phyloP scores from a whole-genome alignment of 1,140 invertebrate genomes.

The Pissodes strobi region DNA sequence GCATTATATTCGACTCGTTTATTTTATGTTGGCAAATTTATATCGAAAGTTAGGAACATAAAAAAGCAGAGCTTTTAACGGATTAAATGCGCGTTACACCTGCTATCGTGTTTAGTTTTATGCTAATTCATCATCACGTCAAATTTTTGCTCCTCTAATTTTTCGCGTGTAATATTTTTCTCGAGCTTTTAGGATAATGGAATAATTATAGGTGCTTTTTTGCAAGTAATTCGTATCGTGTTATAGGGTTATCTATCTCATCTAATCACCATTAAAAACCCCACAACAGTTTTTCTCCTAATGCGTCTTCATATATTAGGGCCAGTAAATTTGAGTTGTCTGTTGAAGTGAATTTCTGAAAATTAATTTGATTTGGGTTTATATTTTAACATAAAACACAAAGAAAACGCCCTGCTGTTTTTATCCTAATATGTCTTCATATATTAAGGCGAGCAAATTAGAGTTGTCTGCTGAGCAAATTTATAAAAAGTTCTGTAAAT shows the following conservation, averaged over 20 bases:
- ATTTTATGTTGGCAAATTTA: conserved; percentile 24
- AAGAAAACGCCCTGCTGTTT: too few species aligned
- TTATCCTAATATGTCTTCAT: too few species aligned
- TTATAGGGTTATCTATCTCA: conserved; percentile 12
- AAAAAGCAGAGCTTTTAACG: conserved; percentile 27
- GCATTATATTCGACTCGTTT: conserved; percentile 16
- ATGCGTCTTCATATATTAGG: conserved; percentile 19
- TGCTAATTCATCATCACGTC: conserved; percentile 33
- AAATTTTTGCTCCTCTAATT: conserved; percentile 26
- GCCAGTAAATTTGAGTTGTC: conserved; percentile 3
- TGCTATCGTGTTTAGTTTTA: conserved; percentile 32
- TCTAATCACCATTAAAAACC: conserved; percentile 11
- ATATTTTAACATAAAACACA: too few species aligned
- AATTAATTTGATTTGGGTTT: too few species aligned
- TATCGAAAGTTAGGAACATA: conserved; percentile 17
- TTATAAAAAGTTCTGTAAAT: too few species aligned
- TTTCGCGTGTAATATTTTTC: conserved; percentile 19
- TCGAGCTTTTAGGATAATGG: conserved; percentile 26
- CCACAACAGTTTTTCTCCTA: background rate
- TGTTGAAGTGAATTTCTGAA: too few species aligned
- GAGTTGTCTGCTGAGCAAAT: too few species aligned
- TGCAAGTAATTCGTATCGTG: conserved; percentile 27
- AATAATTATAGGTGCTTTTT: conserved; percentile 19
- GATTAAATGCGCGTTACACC: conserved; percentile 30
- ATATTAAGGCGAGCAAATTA: too few species aligned